Base-by-base conservation (phyloP, 2,113 vertebrate genomes). In the Ornithorhynchus anatinus region DNA sequence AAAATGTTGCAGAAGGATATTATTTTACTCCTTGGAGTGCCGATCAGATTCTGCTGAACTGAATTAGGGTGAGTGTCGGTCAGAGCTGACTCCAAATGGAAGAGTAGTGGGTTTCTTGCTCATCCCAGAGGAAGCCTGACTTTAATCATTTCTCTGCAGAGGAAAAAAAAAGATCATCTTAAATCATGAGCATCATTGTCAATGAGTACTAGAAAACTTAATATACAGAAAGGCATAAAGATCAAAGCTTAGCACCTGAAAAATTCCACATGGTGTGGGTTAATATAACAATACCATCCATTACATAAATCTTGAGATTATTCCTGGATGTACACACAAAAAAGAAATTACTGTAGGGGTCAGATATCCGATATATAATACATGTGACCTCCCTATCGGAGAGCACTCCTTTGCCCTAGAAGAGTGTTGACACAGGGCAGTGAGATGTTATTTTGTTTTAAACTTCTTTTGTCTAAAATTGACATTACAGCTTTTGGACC, bases 381-480 rank as follows among this genome's bases (percentile, higher is more conserved):
- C 76, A 72, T 1, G 19, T 38, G 54, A 36, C 75, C 62, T 88
- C 85, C 80, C 85, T 80, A 88, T 80, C 75, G 51, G 60, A 86
- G 79, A 87, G 67, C 52, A 16, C 62, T 62, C 72, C 72, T 59
- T 86, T 75, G 68, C 56, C 72, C 77, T 79, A 56, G 75, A 69
- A 58, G 13, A 52, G 72, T 88, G 89, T 91, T 93, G 94, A 93
- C 94, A 95, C 72, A 90, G 92, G 90, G 89, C 91, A 91, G 82
- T 87, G 92, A 95, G 91, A 94, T 88, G 83, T 91, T 90, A 89
- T 67, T 92, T 86, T 85, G 87, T 91, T 95, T 95, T 92, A 94
- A 93, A 91, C 82, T 53, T 79, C 89, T 92, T 87, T 57, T 80
- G 85, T 92, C 90, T 89, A 91, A 92, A 95, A 88, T 89, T 92